Percentiles rank a stretch among this genome's conserved stretches.
These are phyloP conservation scores for Myoxocephalus aenaeus DNA, from an alignment of 2,797 vertebrate genomes.

Conservation along the genomic window DNA sequence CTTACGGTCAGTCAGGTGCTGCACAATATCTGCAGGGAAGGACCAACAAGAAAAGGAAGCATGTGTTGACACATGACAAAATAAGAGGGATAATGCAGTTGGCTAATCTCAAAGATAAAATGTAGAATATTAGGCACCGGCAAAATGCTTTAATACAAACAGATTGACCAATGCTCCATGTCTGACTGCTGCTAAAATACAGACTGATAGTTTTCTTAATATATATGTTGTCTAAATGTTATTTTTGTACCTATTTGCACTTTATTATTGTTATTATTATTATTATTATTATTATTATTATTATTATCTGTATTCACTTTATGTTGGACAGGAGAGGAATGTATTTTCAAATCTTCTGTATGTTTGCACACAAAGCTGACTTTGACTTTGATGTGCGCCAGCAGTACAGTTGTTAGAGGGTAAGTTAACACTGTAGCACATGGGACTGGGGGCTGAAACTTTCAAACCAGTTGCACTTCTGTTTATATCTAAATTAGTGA, in stretches of 20 bases:
- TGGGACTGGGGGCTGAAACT: background rate
- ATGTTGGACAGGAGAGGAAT: too few relatives aligned
- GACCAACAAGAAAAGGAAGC: background rate
- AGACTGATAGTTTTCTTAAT: too few relatives aligned
- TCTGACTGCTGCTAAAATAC: too few relatives aligned
- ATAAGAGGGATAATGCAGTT: background rate
- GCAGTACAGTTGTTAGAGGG: background rate
- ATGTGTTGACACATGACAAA: background rate
- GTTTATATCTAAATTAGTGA: background rate
- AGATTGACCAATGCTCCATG: background rate
- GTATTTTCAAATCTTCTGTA: too few relatives aligned
- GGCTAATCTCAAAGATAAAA: background rate
- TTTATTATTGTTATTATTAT: too few relatives aligned
- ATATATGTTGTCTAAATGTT: too few relatives aligned
- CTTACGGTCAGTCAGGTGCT: constrained; percentile 91
- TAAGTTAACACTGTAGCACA: constrained; percentile 1
- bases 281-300: too few relatives aligned
- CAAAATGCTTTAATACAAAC: background rate
- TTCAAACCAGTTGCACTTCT: background rate
- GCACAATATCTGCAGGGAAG: constrained; percentile 80
- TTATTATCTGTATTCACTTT: too few relatives aligned
- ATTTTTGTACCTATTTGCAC: too few relatives aligned
- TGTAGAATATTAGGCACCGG: background rate
- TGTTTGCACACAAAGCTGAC: too few relatives aligned
- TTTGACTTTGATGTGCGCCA: background rate